Conservation (phyloP, 2,797 vertebrate species). For the Astyanax mexicanus region DNA sequence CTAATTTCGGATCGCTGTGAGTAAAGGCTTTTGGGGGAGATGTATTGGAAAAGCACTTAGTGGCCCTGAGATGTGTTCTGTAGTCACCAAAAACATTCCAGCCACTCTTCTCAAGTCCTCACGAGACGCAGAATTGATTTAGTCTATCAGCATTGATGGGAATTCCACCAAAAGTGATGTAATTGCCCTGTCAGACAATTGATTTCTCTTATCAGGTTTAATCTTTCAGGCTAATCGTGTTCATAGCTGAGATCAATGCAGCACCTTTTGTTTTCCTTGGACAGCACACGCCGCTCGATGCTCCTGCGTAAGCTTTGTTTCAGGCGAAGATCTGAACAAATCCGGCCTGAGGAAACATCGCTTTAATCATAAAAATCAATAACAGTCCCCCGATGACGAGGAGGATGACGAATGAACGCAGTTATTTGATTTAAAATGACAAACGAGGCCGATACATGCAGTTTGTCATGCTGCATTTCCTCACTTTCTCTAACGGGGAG, state of each 20-base stretch:
- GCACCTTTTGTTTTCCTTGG: not conserved
- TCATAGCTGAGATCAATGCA: slow-evolving; percentile 20
- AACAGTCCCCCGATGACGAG: not conserved
- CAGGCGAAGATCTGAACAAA: not conserved
- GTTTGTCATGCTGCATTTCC: not conserved
- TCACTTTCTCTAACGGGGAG: not conserved
- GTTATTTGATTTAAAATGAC: not conserved
- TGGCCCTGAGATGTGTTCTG: slow-evolving; percentile 5
- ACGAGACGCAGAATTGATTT: slow-evolving; percentile 6
- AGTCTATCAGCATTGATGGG: slow-evolving; percentile 16
- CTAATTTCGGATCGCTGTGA: slow-evolving; percentile 10
- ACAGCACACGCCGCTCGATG: not conserved
- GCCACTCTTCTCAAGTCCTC: slow-evolving; percentile 13
- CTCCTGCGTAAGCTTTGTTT: not conserved
- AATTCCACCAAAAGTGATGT: slow-evolving; percentile 15
- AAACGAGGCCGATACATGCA: not conserved
- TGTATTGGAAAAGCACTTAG: slow-evolving; percentile 32
- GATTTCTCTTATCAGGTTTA: slow-evolving; percentile 29
- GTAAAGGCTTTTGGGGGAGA: slow-evolving; percentile 6
- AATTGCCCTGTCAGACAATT: slow-evolving; percentile 32
- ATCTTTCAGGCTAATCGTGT: slow-evolving; percentile 27
- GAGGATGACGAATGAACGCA: not conserved
- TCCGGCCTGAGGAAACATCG: not conserved
- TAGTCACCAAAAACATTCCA: slow-evolving; percentile 18
- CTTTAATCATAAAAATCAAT: not conserved